These are phyloP conservation scores for Poecilia picta DNA, from an alignment of 2,797 vertebrate species.

Conservation along the genomic window DNA sequence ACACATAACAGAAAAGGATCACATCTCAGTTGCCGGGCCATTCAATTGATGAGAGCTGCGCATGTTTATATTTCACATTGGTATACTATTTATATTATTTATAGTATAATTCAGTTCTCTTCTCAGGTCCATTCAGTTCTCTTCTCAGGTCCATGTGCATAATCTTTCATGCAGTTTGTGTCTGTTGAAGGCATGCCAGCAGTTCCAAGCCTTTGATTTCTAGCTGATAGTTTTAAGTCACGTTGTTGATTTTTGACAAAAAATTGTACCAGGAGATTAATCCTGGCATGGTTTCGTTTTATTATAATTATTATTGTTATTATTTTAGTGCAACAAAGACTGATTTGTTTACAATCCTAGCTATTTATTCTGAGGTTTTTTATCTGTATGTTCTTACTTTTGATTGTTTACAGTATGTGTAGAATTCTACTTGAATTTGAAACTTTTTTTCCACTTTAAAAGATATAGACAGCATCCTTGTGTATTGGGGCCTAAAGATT, in stretches of 20 bases:
- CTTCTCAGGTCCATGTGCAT: neutral
- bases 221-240: neutral
- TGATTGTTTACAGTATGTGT: neutral
- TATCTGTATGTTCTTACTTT: neutral
- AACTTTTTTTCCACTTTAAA: neutral
- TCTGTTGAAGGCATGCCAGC: neutral
- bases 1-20: conserved; percentile 14
- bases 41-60: neutral
- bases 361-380: neutral
- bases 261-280: neutral
- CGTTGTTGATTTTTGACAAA: neutral
- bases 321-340: conserved; percentile 7
- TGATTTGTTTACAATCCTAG: neutral
- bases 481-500: neutral
- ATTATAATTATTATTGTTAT: neutral
- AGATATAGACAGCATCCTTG: neutral
- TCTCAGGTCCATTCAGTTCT: neutral
- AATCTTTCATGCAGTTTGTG: neutral
- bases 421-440: neutral
- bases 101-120: neutral
- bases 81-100: neutral
- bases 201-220: neutral
- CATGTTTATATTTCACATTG: neutral
- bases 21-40: conserved; percentile 2
- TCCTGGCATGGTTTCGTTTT: neutral